A percentile compares a stretch with the other conserved stretches of the same genome.
Conservation (phyloP, 2,113 vertebrate genomes). For the Sprattus sprattus region DNA sequence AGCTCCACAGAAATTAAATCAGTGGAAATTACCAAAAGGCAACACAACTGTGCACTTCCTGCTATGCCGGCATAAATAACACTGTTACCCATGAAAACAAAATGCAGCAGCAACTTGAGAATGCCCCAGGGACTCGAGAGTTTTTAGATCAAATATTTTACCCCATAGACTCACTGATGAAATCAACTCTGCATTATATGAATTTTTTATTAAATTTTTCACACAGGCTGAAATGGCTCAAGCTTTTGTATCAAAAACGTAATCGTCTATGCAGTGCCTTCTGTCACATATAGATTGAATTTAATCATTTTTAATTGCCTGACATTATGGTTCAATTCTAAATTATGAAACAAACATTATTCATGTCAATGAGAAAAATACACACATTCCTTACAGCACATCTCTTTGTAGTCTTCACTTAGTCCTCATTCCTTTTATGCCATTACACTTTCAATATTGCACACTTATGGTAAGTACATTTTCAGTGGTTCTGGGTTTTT, state of each 20-base stretch:
- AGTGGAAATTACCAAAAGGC: slow-evolving; percentile 1
- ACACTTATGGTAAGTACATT: too few species aligned
- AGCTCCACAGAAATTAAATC: slow-evolving; percentile 14
- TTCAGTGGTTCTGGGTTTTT: too few species aligned
- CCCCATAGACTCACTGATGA: not conserved
- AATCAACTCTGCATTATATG: slow-evolving; percentile 24
- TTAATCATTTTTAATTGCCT: not conserved
- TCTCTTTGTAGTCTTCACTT: too few species aligned
- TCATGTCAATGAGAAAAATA: too few species aligned
- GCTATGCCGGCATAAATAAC: not conserved
- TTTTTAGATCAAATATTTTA: slow-evolving; percentile 18
- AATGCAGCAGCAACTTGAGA: not conserved
- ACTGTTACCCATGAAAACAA: not conserved
- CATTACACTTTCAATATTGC: too few species aligned
- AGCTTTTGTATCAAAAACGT: not conserved
- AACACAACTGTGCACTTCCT: not conserved
- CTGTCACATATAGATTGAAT: not conserved
- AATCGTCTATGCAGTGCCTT: not conserved
- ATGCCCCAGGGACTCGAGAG: slow-evolving; percentile 3
- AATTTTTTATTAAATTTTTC: slow-evolving; percentile 32
- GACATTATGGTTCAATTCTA: too few species aligned
- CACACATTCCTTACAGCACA: too few species aligned
- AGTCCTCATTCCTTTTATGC: too few species aligned
- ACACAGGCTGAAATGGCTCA: slow-evolving; percentile 1
- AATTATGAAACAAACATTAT: too few species aligned